Evolutionary conservation across 2,888 invertebrate species (phyloP).

Genomic region (Romanomermis culicivorax): DNA sequence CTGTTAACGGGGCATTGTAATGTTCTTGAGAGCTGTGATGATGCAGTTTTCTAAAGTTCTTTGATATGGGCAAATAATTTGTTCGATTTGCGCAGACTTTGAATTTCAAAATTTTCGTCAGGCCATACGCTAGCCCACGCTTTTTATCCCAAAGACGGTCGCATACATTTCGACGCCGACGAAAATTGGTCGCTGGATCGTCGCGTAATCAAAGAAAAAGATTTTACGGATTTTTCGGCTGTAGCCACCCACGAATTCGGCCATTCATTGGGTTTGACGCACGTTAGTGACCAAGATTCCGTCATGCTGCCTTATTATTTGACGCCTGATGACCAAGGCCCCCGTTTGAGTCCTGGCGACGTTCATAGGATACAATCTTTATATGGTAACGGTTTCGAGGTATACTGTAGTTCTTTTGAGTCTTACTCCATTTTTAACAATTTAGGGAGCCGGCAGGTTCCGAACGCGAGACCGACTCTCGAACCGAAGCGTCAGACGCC

Average conservation of each 20-base stretch:
- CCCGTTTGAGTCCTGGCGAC: not conserved
- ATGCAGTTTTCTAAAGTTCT: too few relatives aligned
- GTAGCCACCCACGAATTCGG: constrained; percentile 86
- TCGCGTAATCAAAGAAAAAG: not conserved
- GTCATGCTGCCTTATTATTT: constrained; percentile 92
- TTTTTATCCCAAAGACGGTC: constrained; percentile 47
- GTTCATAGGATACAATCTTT: not conserved
- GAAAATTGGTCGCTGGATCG: constrained; percentile 53
- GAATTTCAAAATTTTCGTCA: constrained; percentile 10
- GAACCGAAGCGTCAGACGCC: too few relatives aligned
- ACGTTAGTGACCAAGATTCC: constrained; percentile 67
- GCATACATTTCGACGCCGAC: constrained; percentile 88
- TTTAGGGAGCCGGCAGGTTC: too few relatives aligned
- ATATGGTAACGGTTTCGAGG: too few relatives aligned
- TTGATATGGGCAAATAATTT: too few relatives aligned
- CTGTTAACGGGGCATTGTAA: too few relatives aligned
- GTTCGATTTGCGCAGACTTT: not conserved
- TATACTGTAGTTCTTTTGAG: too few relatives aligned
- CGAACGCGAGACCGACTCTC: too few relatives aligned
- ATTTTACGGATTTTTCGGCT: constrained; percentile 33
- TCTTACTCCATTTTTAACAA: too few relatives aligned
- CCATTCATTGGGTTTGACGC: constrained; percentile 80
- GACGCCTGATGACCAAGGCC: not conserved
- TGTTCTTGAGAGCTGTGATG: too few relatives aligned
- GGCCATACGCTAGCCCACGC: constrained; percentile 29